phyloP scores from a whole-genome alignment of 2,888 invertebrate species.

The Macaria notata region DNA sequence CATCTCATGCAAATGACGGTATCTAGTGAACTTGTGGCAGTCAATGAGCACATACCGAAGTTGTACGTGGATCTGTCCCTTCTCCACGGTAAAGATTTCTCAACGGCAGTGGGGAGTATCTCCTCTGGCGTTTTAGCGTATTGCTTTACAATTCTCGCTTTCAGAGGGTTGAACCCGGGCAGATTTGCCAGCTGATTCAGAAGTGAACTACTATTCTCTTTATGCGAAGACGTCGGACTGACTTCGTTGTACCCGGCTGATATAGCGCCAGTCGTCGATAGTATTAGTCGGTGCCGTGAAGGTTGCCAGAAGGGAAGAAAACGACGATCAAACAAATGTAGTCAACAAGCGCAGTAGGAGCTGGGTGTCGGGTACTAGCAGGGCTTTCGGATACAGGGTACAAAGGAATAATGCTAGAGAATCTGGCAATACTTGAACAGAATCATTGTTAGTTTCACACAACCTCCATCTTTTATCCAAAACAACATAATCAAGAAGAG shows the following conservation, averaged over 20 bases:
- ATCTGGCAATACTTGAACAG: constrained; percentile 5
- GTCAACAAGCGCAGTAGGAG: constrained; percentile 65
- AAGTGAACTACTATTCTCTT: constrained; percentile 86
- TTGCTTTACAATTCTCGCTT: constrained; percentile 87
- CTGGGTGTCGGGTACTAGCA: constrained; percentile 28
- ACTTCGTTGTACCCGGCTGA: constrained; percentile 79
- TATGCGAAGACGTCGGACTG: constrained; percentile 81
- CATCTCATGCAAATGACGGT: constrained; percentile 51
- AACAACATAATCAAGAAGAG: constrained; percentile 13
- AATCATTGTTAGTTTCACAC: not conserved
- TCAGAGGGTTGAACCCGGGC: constrained; percentile 86
- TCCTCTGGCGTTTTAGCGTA: constrained; percentile 84
- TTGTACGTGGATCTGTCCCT: constrained; percentile 87
- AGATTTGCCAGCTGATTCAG: constrained; percentile 86
- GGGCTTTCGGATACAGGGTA: not conserved
- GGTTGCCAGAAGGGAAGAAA: constrained; percentile 81
- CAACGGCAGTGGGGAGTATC: constrained; percentile 88
- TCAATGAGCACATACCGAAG: constrained; percentile 83
- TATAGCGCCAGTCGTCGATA: constrained; percentile 68
- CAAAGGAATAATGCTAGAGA: not conserved
- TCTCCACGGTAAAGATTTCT: constrained; percentile 93
- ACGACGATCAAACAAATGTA: constrained; percentile 75
- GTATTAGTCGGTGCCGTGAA: constrained; percentile 75
- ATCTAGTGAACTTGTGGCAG: constrained; percentile 48
- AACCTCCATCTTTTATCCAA: too few relatives aligned